Base-by-base conservation (phyloP, 1,140 invertebrate genomes). In the Drosophila takahashii region DNA sequence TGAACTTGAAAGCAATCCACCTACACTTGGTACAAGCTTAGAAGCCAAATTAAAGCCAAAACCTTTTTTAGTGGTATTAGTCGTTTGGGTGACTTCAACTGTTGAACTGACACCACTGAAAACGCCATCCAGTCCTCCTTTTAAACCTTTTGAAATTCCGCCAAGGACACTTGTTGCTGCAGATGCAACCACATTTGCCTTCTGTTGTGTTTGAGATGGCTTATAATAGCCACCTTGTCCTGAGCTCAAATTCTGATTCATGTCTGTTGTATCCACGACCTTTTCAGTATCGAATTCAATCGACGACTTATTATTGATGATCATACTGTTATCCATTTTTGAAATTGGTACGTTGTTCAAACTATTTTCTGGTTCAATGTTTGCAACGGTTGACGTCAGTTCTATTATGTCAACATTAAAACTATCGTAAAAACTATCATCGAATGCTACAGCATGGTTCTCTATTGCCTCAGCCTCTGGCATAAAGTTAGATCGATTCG, bases 381-480 rank as follows among this genome's bases (percentile, higher is more conserved):
- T 51, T 2, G 41, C 60, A 26, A 90, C 69, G 26, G 67, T 60
- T 34, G 81, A 70, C 7, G 87, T 90, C 10, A 91, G 54, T 8
- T 67, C 56, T n/a, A 52, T 70, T 16, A 91, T 41, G 58, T 91
- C 90, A 6, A 91, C 90, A 71, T 89, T 90, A 39, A 81, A 91
- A 52, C 80, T 91, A 51, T 91, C 87, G 41, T 91, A 91, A 42
- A 91, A 91, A n/a, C 47, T 83, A 37, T 91, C 90, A 56, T 91
- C 86, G 10, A 91, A 91, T 8, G 45, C 47, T n/a, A 62, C 39
- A 3, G 45, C 52, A 16, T 47, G 37, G 5, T 3, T 32, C 22
- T 9, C 32, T 42, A 26, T 16, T n/a, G 32, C 7, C 11, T 71
- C 37, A 3, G 34, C 26, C 8, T 15, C 13, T 41, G 50, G 16